These are phyloP conservation scores for Pogonus chalceus DNA, from an alignment of 1,140 invertebrate genomes.

Conservation along the genomic window DNA sequence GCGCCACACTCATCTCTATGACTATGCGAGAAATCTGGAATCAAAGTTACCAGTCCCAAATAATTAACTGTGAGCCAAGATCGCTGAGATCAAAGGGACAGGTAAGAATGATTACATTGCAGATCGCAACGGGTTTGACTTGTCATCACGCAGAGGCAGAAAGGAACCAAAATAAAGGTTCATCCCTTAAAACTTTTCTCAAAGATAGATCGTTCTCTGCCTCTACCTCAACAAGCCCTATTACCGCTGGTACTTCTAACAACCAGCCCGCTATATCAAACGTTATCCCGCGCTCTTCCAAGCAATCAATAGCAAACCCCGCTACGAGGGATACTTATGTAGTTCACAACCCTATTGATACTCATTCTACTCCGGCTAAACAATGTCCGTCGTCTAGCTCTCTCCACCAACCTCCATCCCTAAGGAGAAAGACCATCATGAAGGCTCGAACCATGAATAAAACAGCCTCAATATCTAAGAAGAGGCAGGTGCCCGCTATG, in stretches of 20 bases:
- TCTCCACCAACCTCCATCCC: too few species aligned
- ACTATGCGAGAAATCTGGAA: neutral
- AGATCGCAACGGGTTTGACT: neutral
- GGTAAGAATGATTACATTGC: neutral
- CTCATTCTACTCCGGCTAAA: too few species aligned
- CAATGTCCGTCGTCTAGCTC: too few species aligned
- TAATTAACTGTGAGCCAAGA: neutral
- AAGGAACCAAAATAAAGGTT: neutral
- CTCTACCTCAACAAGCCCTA: neutral
- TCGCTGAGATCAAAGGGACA: neutral
- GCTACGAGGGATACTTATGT: too few species aligned
- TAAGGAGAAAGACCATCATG: too few species aligned
- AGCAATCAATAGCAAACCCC: too few species aligned
- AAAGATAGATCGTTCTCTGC: neutral
- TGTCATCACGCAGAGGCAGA: neutral
- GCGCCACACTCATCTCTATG: slow-evolving; percentile 2
- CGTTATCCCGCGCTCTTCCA: too few species aligned
- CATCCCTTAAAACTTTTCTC: neutral
- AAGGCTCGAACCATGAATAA: too few species aligned
- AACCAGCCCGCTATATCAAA: neutral
- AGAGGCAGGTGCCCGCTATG: too few species aligned
- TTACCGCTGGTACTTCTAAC: neutral
- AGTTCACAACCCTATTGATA: too few species aligned
- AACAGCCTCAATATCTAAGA: too few species aligned
- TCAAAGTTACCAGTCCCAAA: neutral